These are phyloP conservation scores for Eumeta japonica DNA, from an alignment of 1,140 invertebrate species.

Conservation along the genomic window DNA sequence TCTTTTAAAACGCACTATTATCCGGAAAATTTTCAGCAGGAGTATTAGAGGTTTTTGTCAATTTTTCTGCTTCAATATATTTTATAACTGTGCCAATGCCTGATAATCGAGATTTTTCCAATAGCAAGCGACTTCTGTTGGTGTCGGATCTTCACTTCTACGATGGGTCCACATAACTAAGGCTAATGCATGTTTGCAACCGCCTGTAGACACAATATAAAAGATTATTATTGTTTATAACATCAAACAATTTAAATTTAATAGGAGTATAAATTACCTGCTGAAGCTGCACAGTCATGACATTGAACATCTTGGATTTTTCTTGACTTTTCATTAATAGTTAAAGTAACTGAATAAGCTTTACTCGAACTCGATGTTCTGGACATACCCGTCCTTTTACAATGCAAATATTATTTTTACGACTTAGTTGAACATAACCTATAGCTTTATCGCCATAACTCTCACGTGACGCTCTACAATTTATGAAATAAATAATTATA, in stretches of 20 bases:
- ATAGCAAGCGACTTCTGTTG: slow-evolving; percentile 24
- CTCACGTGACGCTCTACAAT: too few species aligned
- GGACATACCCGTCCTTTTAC: too few species aligned
- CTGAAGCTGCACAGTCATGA: slow-evolving; percentile 1
- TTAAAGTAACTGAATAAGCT: slow-evolving; percentile 1
- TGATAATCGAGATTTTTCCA: slow-evolving; percentile 19
- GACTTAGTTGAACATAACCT: too few species aligned
- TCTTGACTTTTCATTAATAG: slow-evolving; percentile 1
- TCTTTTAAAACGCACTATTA: slow-evolving; percentile 1
- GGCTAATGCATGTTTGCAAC: slow-evolving; percentile 34
- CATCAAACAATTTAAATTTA: slow-evolving; percentile 1
- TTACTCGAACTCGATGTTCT: too few species aligned
- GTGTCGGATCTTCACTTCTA: slow-evolving; percentile 25
- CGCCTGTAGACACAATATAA: slow-evolving; percentile 10
- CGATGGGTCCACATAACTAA: slow-evolving; percentile 32
- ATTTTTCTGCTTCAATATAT: slow-evolving; percentile 7
- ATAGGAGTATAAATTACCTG: slow-evolving; percentile 1
- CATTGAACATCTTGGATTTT: slow-evolving; percentile 1
- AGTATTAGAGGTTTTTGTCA: slow-evolving; percentile 1
- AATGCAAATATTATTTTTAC: too few species aligned
- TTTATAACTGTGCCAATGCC: slow-evolving; percentile 12
- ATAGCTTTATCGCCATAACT: too few species aligned
- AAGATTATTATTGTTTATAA: slow-evolving; percentile 1
- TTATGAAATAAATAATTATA: too few species aligned
- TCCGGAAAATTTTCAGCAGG: background rate